Conservation (phyloP, 2,888 invertebrate species). For the Drosophila kokeensis region DNA sequence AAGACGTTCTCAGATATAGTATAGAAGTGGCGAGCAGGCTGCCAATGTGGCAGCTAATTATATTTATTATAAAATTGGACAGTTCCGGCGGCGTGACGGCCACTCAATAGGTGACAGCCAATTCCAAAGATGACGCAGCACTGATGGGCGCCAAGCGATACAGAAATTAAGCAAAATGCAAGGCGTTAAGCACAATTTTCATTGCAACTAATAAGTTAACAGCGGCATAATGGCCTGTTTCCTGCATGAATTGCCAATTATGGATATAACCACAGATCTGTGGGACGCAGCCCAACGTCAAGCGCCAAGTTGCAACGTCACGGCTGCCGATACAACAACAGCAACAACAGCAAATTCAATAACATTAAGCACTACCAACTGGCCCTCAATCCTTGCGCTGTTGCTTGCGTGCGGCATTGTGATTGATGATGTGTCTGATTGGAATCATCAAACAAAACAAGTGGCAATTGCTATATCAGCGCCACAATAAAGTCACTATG, state of each 20-base stretch:
- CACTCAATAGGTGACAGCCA: conserved; percentile 69
- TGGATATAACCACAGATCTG: conserved; percentile 8
- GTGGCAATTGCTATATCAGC: conserved; percentile 68
- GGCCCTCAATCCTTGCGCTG: conserved; percentile 3
- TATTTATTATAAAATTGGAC: conserved; percentile 66
- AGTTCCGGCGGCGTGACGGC: conserved; percentile 54
- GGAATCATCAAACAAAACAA: conserved; percentile 68
- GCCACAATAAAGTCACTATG: conserved; percentile 26
- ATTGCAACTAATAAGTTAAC: conserved; percentile 81
- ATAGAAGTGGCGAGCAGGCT: neutral
- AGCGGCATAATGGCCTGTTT: conserved; percentile 82
- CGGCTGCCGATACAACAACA: conserved; percentile 47
- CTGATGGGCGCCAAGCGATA: conserved; percentile 29
- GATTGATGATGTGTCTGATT: conserved; percentile 66
- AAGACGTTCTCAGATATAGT: neutral
- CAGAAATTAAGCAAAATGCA: conserved; percentile 48
- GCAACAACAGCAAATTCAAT: conserved; percentile 2
- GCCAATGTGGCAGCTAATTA: conserved; percentile 58
- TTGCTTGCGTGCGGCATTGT: conserved; percentile 47
- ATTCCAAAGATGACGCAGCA: conserved; percentile 65
- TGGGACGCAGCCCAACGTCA: conserved; percentile 28
- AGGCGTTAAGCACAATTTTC: conserved; percentile 63
- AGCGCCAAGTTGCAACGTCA: conserved; percentile 56
- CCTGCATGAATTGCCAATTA: conserved; percentile 84
- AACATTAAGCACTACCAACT: conserved; percentile 23